phyloP scores from a whole-genome alignment of 1,140 invertebrate genomes.

The Lanistes nyassanus region DNA sequence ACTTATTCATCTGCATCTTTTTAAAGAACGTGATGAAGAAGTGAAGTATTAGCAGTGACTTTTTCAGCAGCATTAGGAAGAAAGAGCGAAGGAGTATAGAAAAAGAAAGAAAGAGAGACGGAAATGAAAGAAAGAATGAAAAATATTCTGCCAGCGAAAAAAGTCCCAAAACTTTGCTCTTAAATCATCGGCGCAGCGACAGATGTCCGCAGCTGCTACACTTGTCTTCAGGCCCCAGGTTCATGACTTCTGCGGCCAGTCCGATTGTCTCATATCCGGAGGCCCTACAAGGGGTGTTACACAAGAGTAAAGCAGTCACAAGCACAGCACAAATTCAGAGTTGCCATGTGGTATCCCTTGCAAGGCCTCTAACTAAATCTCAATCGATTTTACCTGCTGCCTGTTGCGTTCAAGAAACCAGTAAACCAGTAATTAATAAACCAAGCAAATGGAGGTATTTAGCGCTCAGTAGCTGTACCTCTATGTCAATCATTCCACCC shows the following conservation, averaged over 20 bases:
- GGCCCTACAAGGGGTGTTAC: no score
- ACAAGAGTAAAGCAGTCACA: no score
- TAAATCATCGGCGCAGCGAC: neutral
- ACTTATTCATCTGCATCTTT: constrained; percentile 49
- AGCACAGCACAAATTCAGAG: no score
- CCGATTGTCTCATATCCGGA: no score
- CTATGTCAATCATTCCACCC: constrained; percentile 46
- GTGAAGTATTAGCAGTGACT: constrained; percentile 34
- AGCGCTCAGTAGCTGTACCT: constrained; percentile 30
- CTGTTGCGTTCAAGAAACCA: neutral
- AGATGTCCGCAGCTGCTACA: no score
- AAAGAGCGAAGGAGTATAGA: constrained; percentile 25
- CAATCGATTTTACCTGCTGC: neutral
- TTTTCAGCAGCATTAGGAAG: constrained; percentile 19
- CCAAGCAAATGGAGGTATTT: neutral
- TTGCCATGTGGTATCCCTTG: no score
- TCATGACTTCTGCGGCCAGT: no score
- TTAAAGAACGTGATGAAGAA: constrained; percentile 35
- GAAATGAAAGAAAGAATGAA: neutral
- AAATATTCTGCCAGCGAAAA: neutral
- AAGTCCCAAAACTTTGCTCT: neutral
- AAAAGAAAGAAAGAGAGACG: neutral
- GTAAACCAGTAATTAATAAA: neutral
- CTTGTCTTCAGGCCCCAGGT: no score
- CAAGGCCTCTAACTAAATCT: no score